These are phyloP conservation scores for Hesperophylax magnus DNA, from an alignment of 1,140 invertebrate species.

Conservation along the genomic window DNA sequence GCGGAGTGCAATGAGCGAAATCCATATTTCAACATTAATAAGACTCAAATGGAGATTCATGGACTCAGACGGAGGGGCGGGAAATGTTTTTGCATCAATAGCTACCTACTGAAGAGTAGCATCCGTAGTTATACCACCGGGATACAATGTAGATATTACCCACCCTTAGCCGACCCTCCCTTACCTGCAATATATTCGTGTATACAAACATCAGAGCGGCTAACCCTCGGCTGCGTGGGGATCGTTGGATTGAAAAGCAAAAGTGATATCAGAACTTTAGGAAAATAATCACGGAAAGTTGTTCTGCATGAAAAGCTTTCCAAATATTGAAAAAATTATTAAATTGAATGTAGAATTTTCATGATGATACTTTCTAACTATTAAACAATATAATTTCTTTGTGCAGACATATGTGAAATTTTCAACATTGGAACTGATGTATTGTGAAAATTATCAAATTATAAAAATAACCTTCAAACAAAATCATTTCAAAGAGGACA, in stretches of 20 bases:
- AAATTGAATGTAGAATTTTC: too few relatives aligned
- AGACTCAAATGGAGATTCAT: conserved; percentile 44
- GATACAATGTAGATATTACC: conserved; percentile 14
- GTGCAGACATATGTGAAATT: too few relatives aligned
- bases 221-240: not conserved
- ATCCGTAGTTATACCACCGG: not conserved
- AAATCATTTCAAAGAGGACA: too few relatives aligned
- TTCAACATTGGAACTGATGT: too few relatives aligned
- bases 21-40: conserved; percentile 45
- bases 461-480: too few relatives aligned
- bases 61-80: conserved; percentile 1
- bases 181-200: not conserved
- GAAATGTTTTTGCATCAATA: conserved; percentile 28
- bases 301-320: too few relatives aligned
- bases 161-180: not conserved
- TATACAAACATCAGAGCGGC: conserved; percentile 4
- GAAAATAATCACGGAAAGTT: too few relatives aligned
- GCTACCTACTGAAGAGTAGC: not conserved
- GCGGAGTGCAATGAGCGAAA: conserved; percentile 34
- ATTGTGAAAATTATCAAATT: too few relatives aligned
- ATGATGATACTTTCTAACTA: too few relatives aligned
- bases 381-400: too few relatives aligned
- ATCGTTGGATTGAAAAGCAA: conserved; percentile 21
- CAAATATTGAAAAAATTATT: too few relatives aligned
- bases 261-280: not conserved